These are phyloP conservation scores for Meriones unguiculatus DNA, from an alignment of 2,113 vertebrate genomes.

Conservation along the genomic window DNA sequence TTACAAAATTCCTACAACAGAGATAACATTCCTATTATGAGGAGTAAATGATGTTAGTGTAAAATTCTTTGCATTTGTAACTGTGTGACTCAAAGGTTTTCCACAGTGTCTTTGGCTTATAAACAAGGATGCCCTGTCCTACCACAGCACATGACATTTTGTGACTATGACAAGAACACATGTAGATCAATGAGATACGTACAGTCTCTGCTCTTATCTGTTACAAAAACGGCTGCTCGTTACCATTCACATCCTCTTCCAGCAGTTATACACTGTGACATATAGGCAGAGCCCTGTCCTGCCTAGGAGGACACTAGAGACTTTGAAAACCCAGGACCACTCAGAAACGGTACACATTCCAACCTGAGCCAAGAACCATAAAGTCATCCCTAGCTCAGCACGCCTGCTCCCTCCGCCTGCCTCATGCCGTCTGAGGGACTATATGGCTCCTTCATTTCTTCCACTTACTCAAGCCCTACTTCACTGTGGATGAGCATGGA, in stretches of 20 bases:
- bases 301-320: background rate
- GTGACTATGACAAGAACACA: slow-evolving; percentile 23
- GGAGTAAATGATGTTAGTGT: slow-evolving; percentile 20
- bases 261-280: background rate
- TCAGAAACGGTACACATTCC: background rate
- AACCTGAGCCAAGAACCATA: background rate
- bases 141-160: background rate
- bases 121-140: background rate
- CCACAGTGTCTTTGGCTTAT: background rate
- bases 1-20: background rate
- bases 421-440: background rate
- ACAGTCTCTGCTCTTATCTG: slow-evolving; percentile 5
- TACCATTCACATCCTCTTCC: background rate
- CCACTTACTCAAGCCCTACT: background rate
- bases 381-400: background rate
- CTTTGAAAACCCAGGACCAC: background rate
- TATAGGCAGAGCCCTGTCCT: background rate
- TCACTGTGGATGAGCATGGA: background rate
- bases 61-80: slow-evolving; percentile 15
- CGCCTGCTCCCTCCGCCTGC: background rate
- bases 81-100: background rate
- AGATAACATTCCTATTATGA: slow-evolving; percentile 6
- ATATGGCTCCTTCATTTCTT: background rate
- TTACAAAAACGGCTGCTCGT: background rate
- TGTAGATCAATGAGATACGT: background rate